Percentiles rank a stretch among this genome's conserved stretches.
These are phyloP conservation scores for Typhlichthys subterraneus DNA, from an alignment of 2,797 vertebrate species.

Conservation along the genomic window DNA sequence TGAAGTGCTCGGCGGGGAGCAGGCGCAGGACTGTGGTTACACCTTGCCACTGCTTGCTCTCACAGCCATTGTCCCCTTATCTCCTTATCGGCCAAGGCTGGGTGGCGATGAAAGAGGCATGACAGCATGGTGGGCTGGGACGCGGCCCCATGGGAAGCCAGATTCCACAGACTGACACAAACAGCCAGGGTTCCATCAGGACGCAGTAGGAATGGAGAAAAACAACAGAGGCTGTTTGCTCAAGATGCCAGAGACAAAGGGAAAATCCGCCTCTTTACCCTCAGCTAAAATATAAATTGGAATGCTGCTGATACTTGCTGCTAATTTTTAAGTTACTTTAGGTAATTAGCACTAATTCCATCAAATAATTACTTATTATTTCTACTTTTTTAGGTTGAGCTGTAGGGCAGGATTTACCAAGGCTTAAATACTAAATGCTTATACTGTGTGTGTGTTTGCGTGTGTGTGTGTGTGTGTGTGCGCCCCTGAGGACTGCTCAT, in stretches of 20 bases:
- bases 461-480: too few relatives aligned
- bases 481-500: too few relatives aligned
- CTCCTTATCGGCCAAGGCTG: constrained; percentile 77
- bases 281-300: constrained; percentile 10
- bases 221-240: constrained; percentile 64
- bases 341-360: constrained; percentile 13
- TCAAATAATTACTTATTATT: constrained; percentile 32
- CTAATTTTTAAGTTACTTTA: neutral
- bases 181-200: constrained; percentile 68
- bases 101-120: constrained; percentile 77
- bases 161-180: constrained; percentile 64
- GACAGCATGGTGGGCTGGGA: constrained; percentile 71
- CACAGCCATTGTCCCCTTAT: constrained; percentile 74
- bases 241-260: constrained; percentile 45
- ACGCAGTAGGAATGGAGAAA: constrained; percentile 56
- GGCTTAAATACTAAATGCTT: constrained; percentile 38
- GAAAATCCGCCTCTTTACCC: constrained; percentile 35
- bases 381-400: constrained; percentile 40
- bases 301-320: constrained; percentile 8
- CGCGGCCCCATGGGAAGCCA: constrained; percentile 72
- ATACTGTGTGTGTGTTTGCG: too few relatives aligned
- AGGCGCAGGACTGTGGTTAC: constrained; percentile 70
- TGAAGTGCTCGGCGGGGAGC: constrained; percentile 77
- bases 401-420: constrained; percentile 36
- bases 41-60: constrained; percentile 77